Conservation (phyloP, 92 coral and sea anemone genomes). For the Zoanthus gigantus region DNA sequence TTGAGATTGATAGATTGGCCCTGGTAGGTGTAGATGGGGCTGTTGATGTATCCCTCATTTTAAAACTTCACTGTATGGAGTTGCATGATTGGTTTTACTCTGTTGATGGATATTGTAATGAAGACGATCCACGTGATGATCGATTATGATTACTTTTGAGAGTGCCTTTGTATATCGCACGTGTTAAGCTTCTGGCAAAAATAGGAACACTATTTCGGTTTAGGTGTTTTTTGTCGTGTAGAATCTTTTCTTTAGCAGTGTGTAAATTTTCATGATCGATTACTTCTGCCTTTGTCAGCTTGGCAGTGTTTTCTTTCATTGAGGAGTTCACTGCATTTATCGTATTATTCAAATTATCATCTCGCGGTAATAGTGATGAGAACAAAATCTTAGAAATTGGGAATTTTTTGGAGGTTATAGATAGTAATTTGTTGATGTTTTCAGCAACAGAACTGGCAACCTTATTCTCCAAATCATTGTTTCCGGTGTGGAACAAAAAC, state of each 20-base stretch:
- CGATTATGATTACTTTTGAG: not conserved
- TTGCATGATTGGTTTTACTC: not conserved
- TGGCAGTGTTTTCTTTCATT: slow-evolving; percentile 1
- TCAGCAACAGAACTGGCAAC: not conserved
- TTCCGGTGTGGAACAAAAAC: not conserved
- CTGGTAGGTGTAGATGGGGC: not conserved
- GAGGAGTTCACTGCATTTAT: not conserved
- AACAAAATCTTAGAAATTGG: not conserved
- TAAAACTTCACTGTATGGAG: slow-evolving; percentile 4
- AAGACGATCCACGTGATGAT: not conserved
- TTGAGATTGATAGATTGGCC: not conserved
- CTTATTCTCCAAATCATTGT: too few relatives aligned
- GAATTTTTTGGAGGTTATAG: not conserved
- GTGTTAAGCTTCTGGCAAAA: slow-evolving; percentile 28
- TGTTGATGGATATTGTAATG: not conserved
- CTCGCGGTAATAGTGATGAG: slow-evolving; percentile 20
- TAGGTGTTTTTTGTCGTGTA: slow-evolving; percentile 27
- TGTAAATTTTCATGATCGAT: slow-evolving; percentile 20
- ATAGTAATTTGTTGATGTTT: not conserved
- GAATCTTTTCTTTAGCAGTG: not conserved
- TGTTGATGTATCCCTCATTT: not conserved
- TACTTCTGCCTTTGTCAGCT: not conserved
- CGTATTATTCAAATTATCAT: not conserved
- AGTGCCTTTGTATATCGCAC: slow-evolving; percentile 10
- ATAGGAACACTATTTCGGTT: slow-evolving; percentile 16